Evolutionary conservation across 2,113 vertebrate species (phyloP).

Genomic region (Oreotrochilus melanogaster): DNA sequence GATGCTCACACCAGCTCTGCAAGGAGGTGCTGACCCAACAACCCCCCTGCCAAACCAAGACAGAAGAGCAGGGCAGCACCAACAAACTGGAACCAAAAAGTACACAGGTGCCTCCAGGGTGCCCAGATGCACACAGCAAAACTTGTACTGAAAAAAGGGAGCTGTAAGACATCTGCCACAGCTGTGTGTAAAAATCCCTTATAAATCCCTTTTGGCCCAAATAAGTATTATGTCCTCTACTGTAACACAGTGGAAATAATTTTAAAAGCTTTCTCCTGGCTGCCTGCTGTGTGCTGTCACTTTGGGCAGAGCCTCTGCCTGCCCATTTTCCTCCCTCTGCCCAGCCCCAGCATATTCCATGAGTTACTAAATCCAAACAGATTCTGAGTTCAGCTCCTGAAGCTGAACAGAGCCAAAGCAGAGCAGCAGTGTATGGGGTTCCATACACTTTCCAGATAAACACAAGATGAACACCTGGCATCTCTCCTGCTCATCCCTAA

Average conservation of each 20-base stretch:
- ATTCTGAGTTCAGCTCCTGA: background rate
- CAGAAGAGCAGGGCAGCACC: background rate
- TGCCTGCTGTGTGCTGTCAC: background rate
- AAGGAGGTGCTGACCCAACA: background rate
- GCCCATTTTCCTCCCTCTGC: background rate
- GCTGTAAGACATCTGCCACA: background rate
- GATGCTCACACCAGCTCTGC: background rate
- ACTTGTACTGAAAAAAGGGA: rapidly evolving
- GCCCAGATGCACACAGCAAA: background rate
- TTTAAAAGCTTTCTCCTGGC: background rate
- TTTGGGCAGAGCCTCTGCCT: background rate
- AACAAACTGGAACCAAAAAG: background rate
- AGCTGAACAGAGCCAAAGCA: background rate
- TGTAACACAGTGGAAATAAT: rapidly evolving
- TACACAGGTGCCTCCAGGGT: rapidly evolving
- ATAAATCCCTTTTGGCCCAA: background rate
- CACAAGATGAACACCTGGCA: background rate
- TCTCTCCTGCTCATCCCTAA: background rate
- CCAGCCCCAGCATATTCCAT: background rate
- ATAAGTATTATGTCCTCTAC: background rate
- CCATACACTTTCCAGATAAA: background rate
- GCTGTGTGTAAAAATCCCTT: background rate
- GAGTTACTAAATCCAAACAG: background rate
- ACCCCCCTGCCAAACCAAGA: background rate
- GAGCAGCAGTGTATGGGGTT: background rate